Base-by-base conservation (phyloP, 2,888 invertebrate species). In the Artemia sp. region DNA sequence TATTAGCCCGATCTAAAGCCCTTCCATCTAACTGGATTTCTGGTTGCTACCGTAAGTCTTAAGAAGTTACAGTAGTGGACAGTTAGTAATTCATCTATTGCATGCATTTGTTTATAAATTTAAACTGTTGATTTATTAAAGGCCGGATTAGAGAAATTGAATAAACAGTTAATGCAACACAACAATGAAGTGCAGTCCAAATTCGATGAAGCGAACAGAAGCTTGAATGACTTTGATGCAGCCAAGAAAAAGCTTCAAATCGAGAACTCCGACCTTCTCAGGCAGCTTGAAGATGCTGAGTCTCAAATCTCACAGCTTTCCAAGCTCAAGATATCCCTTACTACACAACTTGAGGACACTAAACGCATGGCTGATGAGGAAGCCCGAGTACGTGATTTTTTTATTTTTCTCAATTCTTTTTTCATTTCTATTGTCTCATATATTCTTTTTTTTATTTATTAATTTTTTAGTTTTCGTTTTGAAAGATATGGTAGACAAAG, bases 251-350 rank as follows among this genome's bases (percentile, higher is more conserved):
- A 95, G 85, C 83, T 95, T 81, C 90, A 92, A 79, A 91, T 91
- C 78, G 98, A 98, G 82, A 95, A 93, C 86, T 88, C 91, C 76
- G 97, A 98, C 82, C 86, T 97, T 74, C 86, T 91, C 79, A 89
- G 96, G 77, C 96, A 96, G 81, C 81, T 98, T 78, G 98, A 98
- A 82, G 98, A 99, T 81, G 94, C 96, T 78, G 98, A 99, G 83
- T 93, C 93, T 76, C 92, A 93, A 81, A 89, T 96, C 77, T 92
- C 91, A 76, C 93, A 94, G 82, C 86, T 98, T 75, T 91, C 90
- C 81, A 97, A 97, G 86, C 89, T 93, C 82, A 93, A 96, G 87
- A 89, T 90, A 79, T 91, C 92, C 70, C 86, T 98, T 77, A 89
- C 91, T 80, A 90, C 92, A 72, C 95, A 97, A 82, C 83, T 97